Percentiles rank a stretch among this genome's conserved stretches.
Conservation (phyloP, 2,888 invertebrate genomes). For the Oligia latruncula region DNA sequence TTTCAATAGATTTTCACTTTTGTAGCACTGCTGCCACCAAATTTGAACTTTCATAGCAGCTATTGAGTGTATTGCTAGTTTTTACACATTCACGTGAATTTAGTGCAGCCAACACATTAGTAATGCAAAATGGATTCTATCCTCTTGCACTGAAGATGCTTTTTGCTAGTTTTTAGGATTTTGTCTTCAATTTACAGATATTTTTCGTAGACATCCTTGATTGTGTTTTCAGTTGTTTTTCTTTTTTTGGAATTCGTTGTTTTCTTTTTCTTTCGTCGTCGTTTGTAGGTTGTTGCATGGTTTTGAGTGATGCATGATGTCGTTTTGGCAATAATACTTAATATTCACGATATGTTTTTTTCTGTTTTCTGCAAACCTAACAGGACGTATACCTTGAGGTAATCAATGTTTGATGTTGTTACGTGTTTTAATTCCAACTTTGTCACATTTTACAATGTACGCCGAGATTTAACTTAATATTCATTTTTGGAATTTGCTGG, state of each 20-base stretch:
- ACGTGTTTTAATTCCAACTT: background rate
- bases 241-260: constrained; percentile 30
- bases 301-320: constrained; percentile 65
- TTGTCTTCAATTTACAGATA: constrained; percentile 28
- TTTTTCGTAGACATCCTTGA: constrained; percentile 26
- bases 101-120: constrained; percentile 20
- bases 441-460: background rate
- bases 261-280: constrained; percentile 39
- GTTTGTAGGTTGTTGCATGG: constrained; percentile 66
- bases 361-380: constrained; percentile 76
- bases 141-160: constrained; percentile 29
- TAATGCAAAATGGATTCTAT: constrained; percentile 13
- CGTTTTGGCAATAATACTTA: constrained; percentile 54
- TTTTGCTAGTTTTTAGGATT: constrained; percentile 27
- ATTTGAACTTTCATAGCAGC: constrained; percentile 12
- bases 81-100: constrained; percentile 6
- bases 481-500: too few species aligned
- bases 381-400: constrained; percentile 89
- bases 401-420: constrained; percentile 62
- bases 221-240: constrained; percentile 28
- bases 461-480: too few species aligned
- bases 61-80: constrained; percentile 35
- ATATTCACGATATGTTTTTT: constrained; percentile 64
- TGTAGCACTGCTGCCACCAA: constrained; percentile 13
- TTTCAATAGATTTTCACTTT: constrained; percentile 30